Base-by-base conservation (phyloP, 2,113 vertebrate genomes). In the Cyphomyrus discorhynchus region DNA sequence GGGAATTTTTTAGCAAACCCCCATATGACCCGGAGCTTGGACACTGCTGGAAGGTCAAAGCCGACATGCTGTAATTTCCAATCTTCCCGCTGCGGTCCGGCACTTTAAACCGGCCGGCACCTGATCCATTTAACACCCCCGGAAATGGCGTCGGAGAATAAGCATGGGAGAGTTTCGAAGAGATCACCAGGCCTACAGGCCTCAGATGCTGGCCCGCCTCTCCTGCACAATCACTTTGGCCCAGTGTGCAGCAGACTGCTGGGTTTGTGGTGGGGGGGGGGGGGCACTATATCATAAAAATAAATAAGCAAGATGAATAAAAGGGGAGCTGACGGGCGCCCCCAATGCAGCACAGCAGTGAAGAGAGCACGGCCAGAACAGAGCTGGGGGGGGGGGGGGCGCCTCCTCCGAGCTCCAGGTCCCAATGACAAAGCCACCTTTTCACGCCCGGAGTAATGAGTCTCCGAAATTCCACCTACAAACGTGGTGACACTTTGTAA, bases 401-500 rank as follows among this genome's bases (percentile, higher is more conserved):
- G 45, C 82, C 74, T 88, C 53, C 86, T 46, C 35, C 17, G 3
- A 0, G 19, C 53, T 86, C 35, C 3, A 27, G 84, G 84, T 52
- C 84, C n/a, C 49, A 4, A 8, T 52, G 46, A 46, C 86, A 87
- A 87, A 56, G 56, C 62, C 39, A 74, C 11, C 85, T 88, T 70
- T 88, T 88, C 58, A 70, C 19, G 10, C 21, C 17, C 3, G 62
- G n/a, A 74, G 62, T 47, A 88, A 88, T 88, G 62, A 88, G 39
- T 21, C 27, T 80, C n/a, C 19, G 3, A 46, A 80, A 80, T 74
- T 80, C 45, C 74, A 52, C 45, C 42, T 80, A 70, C 46, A 89
- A 91, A 86, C 5, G 53, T 27, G 5, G 31, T 89, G n/a, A 80
- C 84, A 89, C 85, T 87, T 91, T 58, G 87, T 70, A 87, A 77